A percentile compares a stretch with the other conserved stretches of the same genome.
Evolutionary conservation across 2,113 vertebrate species (phyloP).

Genomic region (Sylvilagus bachmani): DNA sequence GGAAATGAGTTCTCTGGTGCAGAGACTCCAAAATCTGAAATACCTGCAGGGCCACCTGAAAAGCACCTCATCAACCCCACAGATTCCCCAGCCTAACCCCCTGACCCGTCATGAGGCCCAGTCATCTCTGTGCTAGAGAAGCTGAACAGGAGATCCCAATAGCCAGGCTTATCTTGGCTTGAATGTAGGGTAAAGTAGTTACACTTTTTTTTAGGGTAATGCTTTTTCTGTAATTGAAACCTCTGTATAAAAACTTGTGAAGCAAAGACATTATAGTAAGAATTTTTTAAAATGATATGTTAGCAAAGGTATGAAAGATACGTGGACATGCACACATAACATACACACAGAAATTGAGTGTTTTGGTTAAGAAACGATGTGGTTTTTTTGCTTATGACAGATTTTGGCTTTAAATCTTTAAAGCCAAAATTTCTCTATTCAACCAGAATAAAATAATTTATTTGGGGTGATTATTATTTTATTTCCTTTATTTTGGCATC

Average conservation of each 20-base stretch:
- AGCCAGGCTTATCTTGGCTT: background rate
- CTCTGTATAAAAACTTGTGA: background rate
- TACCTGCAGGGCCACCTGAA: background rate
- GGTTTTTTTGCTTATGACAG: background rate
- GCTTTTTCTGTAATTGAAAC: background rate
- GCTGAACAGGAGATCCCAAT: background rate
- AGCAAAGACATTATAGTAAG: background rate
- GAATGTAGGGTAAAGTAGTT: background rate
- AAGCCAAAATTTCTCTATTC: background rate
- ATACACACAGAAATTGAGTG: background rate
- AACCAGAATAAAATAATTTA: slow-evolving; percentile 9
- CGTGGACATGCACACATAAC: too few relatives aligned
- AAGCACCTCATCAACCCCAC: background rate
- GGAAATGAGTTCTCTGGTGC: background rate
- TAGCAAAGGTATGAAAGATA: background rate
- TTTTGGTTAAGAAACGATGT: slow-evolving; percentile 10
- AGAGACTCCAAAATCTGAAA: background rate
- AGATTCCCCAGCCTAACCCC: background rate
- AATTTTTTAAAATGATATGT: background rate
- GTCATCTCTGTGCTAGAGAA: background rate
- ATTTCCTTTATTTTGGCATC: slow-evolving; percentile 47
- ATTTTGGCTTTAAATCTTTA: slow-evolving; percentile 53
- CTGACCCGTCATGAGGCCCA: too few relatives aligned
- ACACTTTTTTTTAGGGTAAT: background rate
- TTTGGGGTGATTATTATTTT: slow-evolving; percentile 33